Base-by-base conservation (phyloP, 1,140 invertebrate genomes). In the Macrotrachela quadricornifera region DNA sequence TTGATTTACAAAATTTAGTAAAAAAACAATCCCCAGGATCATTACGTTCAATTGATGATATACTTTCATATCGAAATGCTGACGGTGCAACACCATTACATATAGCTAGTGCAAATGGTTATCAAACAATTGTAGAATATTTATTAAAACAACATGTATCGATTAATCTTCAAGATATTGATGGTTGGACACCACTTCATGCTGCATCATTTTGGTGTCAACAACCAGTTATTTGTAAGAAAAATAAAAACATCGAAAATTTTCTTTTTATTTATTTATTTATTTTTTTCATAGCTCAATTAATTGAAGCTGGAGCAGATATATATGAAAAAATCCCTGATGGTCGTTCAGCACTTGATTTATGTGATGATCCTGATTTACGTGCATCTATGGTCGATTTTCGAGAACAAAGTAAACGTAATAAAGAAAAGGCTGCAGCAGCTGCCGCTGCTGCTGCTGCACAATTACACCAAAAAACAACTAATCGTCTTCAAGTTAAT, bases 101-200 rank as follows among this genome's bases (percentile, higher is more conserved):
- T 59, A 83, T 97, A 67, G 91, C 92, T 44, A 80, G 90, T 15
- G 90, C 92, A 18, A 96, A 97, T 75, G 92, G 92, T 15, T 99
- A 94, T 67, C 70, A 85, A 44, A 77, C 81, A 56, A 92, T 95
- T 10, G 85, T 92, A 10, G 86, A 95, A 65, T 96, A 86, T 67
- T 77, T 99, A 49, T 70, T 99, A 53, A 84, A 94, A 59, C 46
- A 54, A 46, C 21, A 30, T 30, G 21, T 30, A 30, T 21, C 17
- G 1, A 18, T 53, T 10, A 57, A 66, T 46, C 79, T 88, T 62
- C 80, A 85, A 60, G 92, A 97, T 70, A 79, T 81, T 62, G 91
- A 96, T 69, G 80, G 81, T 61, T 99, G 91, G 91, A 61, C 65
- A 44, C 68, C 71, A 15, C 61, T 70, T 38, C 68, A 70, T 59